phyloP scores from a whole-genome alignment of 2,888 invertebrate species.

The Timandra comae region DNA sequence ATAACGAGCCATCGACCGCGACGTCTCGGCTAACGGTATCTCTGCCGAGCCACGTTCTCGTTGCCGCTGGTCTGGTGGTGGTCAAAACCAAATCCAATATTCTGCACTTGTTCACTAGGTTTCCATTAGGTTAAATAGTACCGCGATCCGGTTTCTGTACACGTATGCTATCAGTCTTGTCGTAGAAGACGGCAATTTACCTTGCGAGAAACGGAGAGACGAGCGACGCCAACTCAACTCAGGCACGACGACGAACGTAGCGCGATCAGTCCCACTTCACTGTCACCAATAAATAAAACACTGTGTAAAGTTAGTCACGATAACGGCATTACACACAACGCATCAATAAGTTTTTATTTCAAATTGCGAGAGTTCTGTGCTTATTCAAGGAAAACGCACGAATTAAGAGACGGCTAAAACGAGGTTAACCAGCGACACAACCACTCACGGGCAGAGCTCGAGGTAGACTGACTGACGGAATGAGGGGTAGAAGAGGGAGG shows the following conservation, averaged over 20 bases:
- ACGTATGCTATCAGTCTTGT: slow-evolving; percentile 59
- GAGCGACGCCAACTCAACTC: slow-evolving; percentile 46
- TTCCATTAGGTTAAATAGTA: slow-evolving; percentile 43
- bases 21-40: slow-evolving; percentile 55
- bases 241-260: slow-evolving; percentile 60
- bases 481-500: slow-evolving; percentile 27
- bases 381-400: slow-evolving; percentile 49
- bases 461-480: slow-evolving; percentile 49
- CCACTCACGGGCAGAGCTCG: slow-evolving; percentile 38
- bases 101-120: slow-evolving; percentile 38
- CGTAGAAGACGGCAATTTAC: slow-evolving; percentile 62
- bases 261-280: slow-evolving; percentile 59
- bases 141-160: slow-evolving; percentile 58
- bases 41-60: slow-evolving; percentile 40
- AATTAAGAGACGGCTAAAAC: slow-evolving; percentile 59
- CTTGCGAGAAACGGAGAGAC: slow-evolving; percentile 64
- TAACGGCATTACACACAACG: slow-evolving; percentile 30
- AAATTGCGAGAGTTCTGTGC: slow-evolving; percentile 35
- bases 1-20: slow-evolving; percentile 42
- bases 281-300: slow-evolving; percentile 54
- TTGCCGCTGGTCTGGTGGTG: slow-evolving; percentile 26
- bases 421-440: slow-evolving; percentile 29
- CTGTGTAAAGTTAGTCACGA: slow-evolving; percentile 36
- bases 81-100: slow-evolving; percentile 34
- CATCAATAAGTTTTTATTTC: slow-evolving; percentile 35